A percentile compares a stretch with the other conserved stretches of the same genome.
Evolutionary conservation across 2,113 vertebrate species (phyloP).

Genomic region (Cavia porcellus): DNA sequence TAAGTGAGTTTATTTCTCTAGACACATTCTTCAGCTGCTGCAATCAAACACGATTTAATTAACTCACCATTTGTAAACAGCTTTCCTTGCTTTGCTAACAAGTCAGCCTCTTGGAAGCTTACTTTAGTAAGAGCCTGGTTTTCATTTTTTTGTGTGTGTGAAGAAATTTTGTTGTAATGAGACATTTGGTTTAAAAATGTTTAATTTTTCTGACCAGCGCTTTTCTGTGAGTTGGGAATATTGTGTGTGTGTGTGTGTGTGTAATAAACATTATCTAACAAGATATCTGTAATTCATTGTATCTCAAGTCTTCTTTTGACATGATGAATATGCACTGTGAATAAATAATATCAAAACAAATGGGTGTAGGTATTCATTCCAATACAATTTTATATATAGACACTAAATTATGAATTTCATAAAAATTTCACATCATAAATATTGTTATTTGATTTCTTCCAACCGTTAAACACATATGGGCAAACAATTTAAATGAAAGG

Average conservation of each 20-base stretch:
- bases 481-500: conserved; percentile 43
- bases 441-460: conserved; percentile 25
- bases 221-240: conserved; percentile 66
- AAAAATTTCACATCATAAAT: conserved; percentile 60
- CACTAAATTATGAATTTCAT: conserved; percentile 47
- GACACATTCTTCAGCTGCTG: conserved; percentile 71
- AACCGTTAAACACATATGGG: not conserved
- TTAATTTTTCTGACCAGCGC: conserved; percentile 48
- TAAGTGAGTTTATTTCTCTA: conserved; percentile 78
- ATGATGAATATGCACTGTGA: not conserved
- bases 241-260: not conserved
- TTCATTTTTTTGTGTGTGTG: conserved; percentile 74
- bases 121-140: conserved; percentile 60
- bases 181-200: conserved; percentile 63
- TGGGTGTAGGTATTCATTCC: not conserved
- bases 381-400: conserved; percentile 13
- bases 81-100: conserved; percentile 75
- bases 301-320: conserved; percentile 5
- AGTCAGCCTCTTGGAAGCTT: conserved; percentile 70
- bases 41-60: conserved; percentile 74
- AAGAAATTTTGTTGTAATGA: conserved; percentile 68
- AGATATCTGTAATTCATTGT: conserved; percentile 28
- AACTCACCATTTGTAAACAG: conserved; percentile 76
- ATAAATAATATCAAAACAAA: not conserved
- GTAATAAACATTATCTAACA: conserved; percentile 55